phyloP scores from a whole-genome alignment of 2,797 vertebrate species.

The Philypnodon macrostomus region DNA sequence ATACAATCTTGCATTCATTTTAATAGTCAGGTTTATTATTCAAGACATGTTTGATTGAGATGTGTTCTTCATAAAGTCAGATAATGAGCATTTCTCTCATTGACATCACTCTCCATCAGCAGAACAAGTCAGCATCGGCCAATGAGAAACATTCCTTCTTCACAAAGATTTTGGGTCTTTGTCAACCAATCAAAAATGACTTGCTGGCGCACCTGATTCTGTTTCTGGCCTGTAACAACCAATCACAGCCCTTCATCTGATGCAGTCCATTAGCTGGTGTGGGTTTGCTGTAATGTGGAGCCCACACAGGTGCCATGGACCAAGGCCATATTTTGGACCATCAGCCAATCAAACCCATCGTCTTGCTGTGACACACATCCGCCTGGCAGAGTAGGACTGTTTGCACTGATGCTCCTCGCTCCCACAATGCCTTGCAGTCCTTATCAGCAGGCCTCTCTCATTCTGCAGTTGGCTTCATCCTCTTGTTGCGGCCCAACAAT shows the following conservation, averaged over 20 bases:
- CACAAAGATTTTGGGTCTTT: slow-evolving; percentile 49
- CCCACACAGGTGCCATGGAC: slow-evolving; percentile 64
- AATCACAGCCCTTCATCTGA: slow-evolving; percentile 68
- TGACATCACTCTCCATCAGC: slow-evolving; percentile 58
- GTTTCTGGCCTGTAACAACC: slow-evolving; percentile 61
- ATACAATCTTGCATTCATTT: slow-evolving; percentile 4
- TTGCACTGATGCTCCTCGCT: slow-evolving; percentile 37
- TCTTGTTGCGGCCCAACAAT: slow-evolving; percentile 59
- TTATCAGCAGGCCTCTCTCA: slow-evolving; percentile 62
- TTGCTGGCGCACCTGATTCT: slow-evolving; percentile 60
- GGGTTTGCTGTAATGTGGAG: slow-evolving; percentile 32
- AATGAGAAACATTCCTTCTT: slow-evolving; percentile 51
- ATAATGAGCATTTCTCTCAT: slow-evolving; percentile 39
- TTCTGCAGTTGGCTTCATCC: slow-evolving; percentile 49
- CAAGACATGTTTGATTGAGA: slow-evolving; percentile 1
- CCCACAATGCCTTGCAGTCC: slow-evolving; percentile 56
- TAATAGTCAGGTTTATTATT: slow-evolving; percentile 4
- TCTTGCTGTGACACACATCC: slow-evolving; percentile 54
- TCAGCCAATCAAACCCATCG: slow-evolving; percentile 53
- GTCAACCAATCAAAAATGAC: slow-evolving; percentile 58
- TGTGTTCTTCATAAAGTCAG: slow-evolving; percentile 9
- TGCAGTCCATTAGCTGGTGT: slow-evolving; percentile 47
- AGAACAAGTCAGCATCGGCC: slow-evolving; percentile 49
- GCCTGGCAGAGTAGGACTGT: slow-evolving; percentile 47
- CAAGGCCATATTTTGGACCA: slow-evolving; percentile 36